Base-by-base conservation (phyloP, 2,797 vertebrate species). In the Uromys caudimaculatus region DNA sequence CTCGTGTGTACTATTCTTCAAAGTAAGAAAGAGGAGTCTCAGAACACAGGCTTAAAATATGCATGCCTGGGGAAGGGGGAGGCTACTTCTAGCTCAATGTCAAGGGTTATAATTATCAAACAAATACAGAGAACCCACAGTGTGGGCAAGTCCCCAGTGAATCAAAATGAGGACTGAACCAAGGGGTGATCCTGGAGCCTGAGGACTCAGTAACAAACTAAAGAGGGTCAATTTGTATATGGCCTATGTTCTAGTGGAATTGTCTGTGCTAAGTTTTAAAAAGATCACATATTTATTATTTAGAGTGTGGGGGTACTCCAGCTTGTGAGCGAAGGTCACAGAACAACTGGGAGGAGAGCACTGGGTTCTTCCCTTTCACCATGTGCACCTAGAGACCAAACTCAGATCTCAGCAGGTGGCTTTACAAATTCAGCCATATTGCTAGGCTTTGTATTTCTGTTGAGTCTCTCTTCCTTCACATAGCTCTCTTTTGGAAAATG, bases 11-110 rank as follows among this genome's bases (percentile, higher is more conserved):
- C 9, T 79, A 16, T 52, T 24, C 52, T 54, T 44, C 35, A 93
- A 69, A 23, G 38, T 62, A 54, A 85, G 21, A 27, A 21, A 85
- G 27, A 69, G 56, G 32, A 60, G n/a, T 14, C 1, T 12, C 9
- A n/a, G n/a, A 47, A 79, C 8, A 62, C 11, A 79, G 50, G 10
- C 41, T 3, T 29, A 95, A 76, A 38, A 9, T 67, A 29, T 16
- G 24, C 27, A 13, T 27, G 19, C 4, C 21, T 0, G 24, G 11
- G 27, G 1, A 38, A 8, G 4, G 5, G 4, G 2, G 17, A 54
- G 19, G 12, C 27, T 60, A 10, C 50, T 8, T 60, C 1, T 23
- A 56, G 14, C 27, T 93, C 27, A 29, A 3, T 60, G 76, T 52
- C 32, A 77, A 89, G 27, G 6, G 24, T 44, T 38, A 6, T 7